A percentile compares a stretch with the other conserved stretches of the same genome.
Conservation (phyloP, 2,797 vertebrate genomes). For the Crax fasciolata region DNA sequence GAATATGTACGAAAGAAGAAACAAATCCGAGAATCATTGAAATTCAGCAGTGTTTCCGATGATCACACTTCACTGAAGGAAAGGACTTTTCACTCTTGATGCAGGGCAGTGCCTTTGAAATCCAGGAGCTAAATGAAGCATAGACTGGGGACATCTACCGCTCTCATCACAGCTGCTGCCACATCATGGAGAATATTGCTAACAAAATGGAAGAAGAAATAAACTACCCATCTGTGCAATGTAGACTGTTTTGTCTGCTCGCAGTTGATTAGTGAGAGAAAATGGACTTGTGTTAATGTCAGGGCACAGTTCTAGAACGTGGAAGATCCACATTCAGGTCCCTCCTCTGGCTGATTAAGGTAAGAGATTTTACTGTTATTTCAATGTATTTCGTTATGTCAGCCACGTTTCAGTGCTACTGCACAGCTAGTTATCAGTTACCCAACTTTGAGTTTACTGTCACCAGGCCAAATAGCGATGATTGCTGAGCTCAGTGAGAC, state of each 20-base stretch:
- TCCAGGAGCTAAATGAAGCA: conserved; percentile 72
- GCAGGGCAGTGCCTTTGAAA: conserved; percentile 48
- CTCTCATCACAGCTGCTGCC: conserved; percentile 73
- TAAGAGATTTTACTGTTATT: neutral
- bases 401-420: neutral
- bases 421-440: neutral
- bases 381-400: neutral
- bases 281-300: neutral
- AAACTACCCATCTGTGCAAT: conserved; percentile 67
- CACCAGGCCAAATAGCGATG: neutral
- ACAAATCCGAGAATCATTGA: conserved; percentile 8
- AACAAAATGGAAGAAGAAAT: conserved; percentile 64
- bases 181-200: conserved; percentile 52
- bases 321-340: neutral
- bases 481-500: neutral
- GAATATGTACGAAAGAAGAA: neutral
- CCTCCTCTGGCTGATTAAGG: neutral
- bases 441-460: neutral
- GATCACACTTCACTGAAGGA: conserved; percentile 1
- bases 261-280: conserved; percentile 53
- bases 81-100: conserved; percentile 38
- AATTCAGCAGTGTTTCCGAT: conserved; percentile 44
- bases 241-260: conserved; percentile 49
- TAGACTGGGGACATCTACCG: conserved; percentile 57
- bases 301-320: neutral